phyloP scores from a whole-genome alignment of 1,140 invertebrate species.

The Zaprionus nigranus region DNA sequence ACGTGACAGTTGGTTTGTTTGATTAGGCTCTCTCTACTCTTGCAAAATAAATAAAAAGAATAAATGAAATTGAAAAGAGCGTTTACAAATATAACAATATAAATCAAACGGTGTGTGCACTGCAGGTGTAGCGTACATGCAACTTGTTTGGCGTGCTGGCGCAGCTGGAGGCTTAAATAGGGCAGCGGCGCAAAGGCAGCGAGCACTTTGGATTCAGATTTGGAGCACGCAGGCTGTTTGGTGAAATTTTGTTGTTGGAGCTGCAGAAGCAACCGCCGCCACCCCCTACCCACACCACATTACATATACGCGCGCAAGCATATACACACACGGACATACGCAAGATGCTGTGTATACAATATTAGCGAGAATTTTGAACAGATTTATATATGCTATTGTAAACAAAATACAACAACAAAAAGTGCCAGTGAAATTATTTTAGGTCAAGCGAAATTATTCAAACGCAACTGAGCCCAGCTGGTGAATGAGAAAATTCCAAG shows the following conservation, averaged over 20 bases:
- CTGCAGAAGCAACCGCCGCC: conserved; percentile 33
- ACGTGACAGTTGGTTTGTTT: conserved; percentile 80
- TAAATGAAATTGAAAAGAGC: conserved; percentile 53
- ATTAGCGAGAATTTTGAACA: conserved; percentile 67
- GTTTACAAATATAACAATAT: conserved; percentile 29
- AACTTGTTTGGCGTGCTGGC: conserved; percentile 34
- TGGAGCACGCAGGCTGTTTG: conserved; percentile 50
- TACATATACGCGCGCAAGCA: not conserved
- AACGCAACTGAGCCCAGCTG: conserved; percentile 39
- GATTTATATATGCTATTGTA: conserved; percentile 69
- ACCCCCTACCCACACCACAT: conserved; percentile 27
- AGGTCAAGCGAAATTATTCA: conserved; percentile 46
- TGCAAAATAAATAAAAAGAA: conserved; percentile 69
- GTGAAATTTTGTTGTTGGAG: conserved; percentile 54
- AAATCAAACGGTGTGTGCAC: conserved; percentile 36
- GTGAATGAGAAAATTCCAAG: conserved; percentile 40
- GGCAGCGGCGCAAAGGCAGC: conserved; percentile 32
- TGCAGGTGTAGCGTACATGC: conserved; percentile 20
- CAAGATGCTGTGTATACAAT: conserved; percentile 79
- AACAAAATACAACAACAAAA: conserved; percentile 52
- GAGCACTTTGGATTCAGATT: conserved; percentile 37
- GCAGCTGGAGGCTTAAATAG: conserved; percentile 41
- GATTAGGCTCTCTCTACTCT: conserved; percentile 59
- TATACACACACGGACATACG: conserved; percentile 9
- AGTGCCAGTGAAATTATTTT: conserved; percentile 31